Conservation (phyloP, 2,113 vertebrate species). For the Chitala chitala region DNA sequence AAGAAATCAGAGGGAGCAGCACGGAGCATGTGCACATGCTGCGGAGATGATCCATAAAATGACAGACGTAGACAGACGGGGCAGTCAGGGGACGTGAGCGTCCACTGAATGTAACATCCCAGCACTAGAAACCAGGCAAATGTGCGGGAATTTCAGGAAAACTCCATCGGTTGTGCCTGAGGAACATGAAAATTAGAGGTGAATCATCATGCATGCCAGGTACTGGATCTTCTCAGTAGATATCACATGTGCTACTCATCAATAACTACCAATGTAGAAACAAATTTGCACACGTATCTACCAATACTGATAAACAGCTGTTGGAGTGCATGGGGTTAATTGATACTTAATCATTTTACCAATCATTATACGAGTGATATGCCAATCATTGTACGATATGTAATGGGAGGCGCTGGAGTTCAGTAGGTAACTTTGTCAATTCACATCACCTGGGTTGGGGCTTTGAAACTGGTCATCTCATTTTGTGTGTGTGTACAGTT, state of each 20-base stretch:
- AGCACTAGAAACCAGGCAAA: slow-evolving; percentile 17
- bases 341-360: no score
- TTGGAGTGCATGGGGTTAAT: no score
- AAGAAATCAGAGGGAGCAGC: neutral
- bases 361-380: no score
- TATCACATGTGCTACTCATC: neutral
- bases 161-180: slow-evolving; percentile 20
- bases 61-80: neutral
- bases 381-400: no score
- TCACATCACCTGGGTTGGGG: no score
- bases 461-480: no score
- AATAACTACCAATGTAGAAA: neutral
- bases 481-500: no score
- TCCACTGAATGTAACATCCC: neutral
- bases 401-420: no score
- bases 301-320: no score
- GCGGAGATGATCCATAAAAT: slow-evolving; percentile 10
- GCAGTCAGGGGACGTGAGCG: neutral
- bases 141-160: slow-evolving; percentile 6
- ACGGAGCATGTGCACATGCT: slow-evolving; percentile 13
- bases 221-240: neutral
- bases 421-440: no score
- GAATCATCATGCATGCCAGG: neutral
- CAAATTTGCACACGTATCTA: no score
- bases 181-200: neutral